These are phyloP conservation scores for Ptilonorhynchus violaceus DNA, from an alignment of 2,113 vertebrate species.

Conservation along the genomic window DNA sequence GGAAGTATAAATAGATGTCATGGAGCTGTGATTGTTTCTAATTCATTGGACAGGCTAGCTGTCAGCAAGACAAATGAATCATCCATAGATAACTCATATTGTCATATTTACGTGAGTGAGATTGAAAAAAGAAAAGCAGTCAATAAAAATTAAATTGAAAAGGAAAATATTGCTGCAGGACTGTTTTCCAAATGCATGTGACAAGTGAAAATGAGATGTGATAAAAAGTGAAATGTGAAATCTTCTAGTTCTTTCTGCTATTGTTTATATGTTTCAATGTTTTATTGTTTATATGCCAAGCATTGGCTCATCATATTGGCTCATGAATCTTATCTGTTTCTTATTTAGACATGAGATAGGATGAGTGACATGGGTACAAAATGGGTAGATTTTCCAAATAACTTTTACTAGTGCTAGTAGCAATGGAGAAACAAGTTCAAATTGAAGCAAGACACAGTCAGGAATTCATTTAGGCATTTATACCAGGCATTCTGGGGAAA, in stretches of 20 bases:
- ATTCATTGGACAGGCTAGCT: background rate
- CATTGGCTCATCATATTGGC: background rate
- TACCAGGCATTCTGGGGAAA: background rate
- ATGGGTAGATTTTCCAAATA: background rate
- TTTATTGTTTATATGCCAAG: background rate
- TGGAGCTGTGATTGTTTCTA: background rate
- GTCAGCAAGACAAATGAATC: background rate
- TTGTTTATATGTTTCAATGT: background rate
- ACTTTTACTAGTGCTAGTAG: background rate
- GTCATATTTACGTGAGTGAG: background rate
- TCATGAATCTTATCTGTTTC: background rate
- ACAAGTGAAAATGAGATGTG: background rate
- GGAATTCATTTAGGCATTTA: background rate
- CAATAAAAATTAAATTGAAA: slow-evolving; percentile 1
- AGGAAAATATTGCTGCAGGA: background rate
- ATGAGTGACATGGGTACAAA: background rate
- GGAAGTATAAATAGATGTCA: background rate
- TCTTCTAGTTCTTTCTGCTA: background rate
- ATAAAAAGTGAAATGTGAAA: background rate
- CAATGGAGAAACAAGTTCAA: background rate
- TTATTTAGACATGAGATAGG: background rate
- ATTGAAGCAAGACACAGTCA: background rate
- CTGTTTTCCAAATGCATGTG: background rate
- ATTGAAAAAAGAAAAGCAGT: background rate
- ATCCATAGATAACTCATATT: background rate